Conservation (phyloP, 2,113 vertebrate species). For the Solenodon paradoxus region DNA sequence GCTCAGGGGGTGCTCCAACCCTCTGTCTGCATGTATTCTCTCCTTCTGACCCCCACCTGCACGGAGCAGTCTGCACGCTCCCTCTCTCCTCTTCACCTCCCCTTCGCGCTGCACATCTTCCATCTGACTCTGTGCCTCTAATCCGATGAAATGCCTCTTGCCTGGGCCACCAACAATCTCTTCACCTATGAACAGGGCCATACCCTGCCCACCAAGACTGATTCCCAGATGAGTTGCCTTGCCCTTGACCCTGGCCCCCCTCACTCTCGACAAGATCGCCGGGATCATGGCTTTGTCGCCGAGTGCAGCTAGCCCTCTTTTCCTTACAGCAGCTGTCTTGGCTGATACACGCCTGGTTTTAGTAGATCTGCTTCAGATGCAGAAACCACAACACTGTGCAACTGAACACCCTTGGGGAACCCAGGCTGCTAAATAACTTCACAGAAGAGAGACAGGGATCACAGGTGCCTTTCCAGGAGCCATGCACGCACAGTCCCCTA, state of each 20-base stretch:
- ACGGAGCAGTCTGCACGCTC: neutral
- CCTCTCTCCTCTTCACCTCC: neutral
- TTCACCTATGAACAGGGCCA: neutral
- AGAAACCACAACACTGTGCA: no score
- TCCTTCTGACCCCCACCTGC: neutral
- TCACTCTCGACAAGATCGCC: neutral
- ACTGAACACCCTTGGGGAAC: no score
- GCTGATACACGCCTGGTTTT: no score
- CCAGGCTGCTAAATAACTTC: no score
- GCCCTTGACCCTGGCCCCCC: neutral
- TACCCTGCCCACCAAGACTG: neutral
- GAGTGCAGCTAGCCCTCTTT: no score
- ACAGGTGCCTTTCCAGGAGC: no score
- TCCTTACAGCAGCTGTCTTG: no score
- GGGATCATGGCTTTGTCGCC: neutral
- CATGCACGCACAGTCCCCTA: no score
- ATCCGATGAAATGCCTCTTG: neutral
- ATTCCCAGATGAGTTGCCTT: neutral
- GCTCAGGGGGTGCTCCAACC: accelerated
- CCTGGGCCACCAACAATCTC: neutral
- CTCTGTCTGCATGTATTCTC: neutral
- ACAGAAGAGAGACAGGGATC: no score
- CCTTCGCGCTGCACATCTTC: neutral
- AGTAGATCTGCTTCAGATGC: no score
- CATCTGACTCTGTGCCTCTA: neutral